Evolutionary conservation across 2,113 vertebrate species (phyloP).

Genomic region (Rafetus swinhoei): DNA sequence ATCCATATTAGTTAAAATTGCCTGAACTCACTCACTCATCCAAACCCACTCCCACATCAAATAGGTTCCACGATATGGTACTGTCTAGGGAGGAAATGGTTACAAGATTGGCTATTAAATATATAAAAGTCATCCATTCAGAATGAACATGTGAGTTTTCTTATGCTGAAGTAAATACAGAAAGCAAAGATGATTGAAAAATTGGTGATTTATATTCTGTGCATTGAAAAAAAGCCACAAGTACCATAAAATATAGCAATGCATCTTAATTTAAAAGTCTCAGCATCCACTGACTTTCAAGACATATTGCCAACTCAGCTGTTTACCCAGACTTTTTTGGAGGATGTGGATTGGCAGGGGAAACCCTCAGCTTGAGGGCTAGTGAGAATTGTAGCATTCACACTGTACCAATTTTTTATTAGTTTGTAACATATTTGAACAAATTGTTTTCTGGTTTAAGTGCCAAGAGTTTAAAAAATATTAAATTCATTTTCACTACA

Average conservation of each 20-base stretch:
- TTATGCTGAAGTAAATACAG: slow-evolving; percentile 32
- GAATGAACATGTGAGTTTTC: slow-evolving; percentile 22
- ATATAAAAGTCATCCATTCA: neutral
- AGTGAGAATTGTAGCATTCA: neutral
- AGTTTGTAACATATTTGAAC: neutral
- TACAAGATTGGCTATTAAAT: slow-evolving; percentile 59
- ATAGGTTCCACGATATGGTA: slow-evolving; percentile 45
- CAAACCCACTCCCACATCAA: slow-evolving; percentile 20
- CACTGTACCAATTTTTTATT: neutral
- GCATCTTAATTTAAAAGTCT: neutral
- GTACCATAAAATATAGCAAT: neutral
- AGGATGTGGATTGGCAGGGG: neutral
- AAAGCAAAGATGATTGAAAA: slow-evolving; percentile 44
- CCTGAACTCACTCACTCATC: slow-evolving; percentile 39
- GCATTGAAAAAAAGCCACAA: neutral
- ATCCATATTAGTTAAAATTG: neutral
- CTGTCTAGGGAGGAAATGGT: slow-evolving; percentile 36
- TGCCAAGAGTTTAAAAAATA: neutral
- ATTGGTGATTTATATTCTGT: slow-evolving; percentile 41
- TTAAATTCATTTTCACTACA: neutral
- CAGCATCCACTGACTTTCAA: neutral
- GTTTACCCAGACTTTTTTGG: neutral
- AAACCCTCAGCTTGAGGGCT: accelerated
- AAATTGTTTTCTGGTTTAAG: neutral
- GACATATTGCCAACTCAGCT: neutral